phyloP scores from a whole-genome alignment of 1,140 invertebrate species.

The Heliconius nattereri region DNA sequence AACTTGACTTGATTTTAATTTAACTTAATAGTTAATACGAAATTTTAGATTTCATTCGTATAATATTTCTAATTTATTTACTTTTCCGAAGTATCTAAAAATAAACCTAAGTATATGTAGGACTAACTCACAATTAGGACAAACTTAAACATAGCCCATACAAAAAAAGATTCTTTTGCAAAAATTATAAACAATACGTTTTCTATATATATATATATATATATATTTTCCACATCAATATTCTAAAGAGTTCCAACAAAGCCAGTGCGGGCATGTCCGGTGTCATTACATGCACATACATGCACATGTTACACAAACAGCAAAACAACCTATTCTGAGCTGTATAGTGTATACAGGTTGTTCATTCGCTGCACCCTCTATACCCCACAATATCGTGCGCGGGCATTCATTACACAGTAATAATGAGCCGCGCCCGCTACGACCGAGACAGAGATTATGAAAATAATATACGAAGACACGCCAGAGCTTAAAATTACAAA shows the following conservation, averaged over 20 bases:
- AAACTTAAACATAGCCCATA: neutral
- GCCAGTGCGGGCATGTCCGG: slow-evolving; percentile 14
- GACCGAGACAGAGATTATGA: slow-evolving; percentile 30
- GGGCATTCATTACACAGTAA: slow-evolving; percentile 61
- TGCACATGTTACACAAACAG: slow-evolving; percentile 23
- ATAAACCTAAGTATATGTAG: neutral
- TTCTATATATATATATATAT: neutral
- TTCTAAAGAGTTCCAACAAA: slow-evolving; percentile 3
- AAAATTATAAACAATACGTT: slow-evolving; percentile 10
- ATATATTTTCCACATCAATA: slow-evolving; percentile 10
- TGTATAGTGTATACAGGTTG: slow-evolving; percentile 39
- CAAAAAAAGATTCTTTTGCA: slow-evolving; percentile 4
- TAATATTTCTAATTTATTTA: neutral
- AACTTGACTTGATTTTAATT: neutral
- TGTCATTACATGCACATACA: slow-evolving; percentile 17
- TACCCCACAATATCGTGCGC: slow-evolving; percentile 48
- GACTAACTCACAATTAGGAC: neutral
- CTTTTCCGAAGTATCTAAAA: neutral
- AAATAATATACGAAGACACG: slow-evolving; percentile 15
- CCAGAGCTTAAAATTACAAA: neutral
- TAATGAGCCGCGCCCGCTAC: slow-evolving; percentile 56
- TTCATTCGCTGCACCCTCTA: slow-evolving; percentile 35
- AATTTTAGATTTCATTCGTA: no score
- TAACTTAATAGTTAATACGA: neutral
- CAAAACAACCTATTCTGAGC: slow-evolving; percentile 24